Evolutionary conservation across 1,140 invertebrate species (phyloP).

Genomic region (Zaprionus nigranus): DNA sequence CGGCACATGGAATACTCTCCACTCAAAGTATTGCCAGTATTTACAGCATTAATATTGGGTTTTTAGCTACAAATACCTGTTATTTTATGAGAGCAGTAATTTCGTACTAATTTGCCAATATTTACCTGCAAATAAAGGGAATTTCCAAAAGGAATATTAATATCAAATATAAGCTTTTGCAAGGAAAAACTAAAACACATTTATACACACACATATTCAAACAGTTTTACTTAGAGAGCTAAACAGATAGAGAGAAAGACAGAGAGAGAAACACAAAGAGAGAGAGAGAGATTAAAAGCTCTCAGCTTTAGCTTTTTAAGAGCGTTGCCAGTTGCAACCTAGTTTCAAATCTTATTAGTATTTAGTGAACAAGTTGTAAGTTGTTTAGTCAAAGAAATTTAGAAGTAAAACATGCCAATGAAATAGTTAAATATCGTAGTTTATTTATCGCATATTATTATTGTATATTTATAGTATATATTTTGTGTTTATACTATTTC

Average conservation of each 20-base stretch:
- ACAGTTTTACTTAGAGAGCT: conserved; percentile 9
- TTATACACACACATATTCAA: conserved; percentile 50
- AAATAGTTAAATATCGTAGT: conserved; percentile 3
- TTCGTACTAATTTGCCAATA: conserved; percentile 44
- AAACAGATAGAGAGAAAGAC: neutral
- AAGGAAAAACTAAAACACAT: conserved; percentile 49
- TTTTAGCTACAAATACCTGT: conserved; percentile 45
- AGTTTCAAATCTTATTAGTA: conserved; percentile 8
- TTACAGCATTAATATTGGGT: conserved; percentile 1
- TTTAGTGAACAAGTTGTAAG: neutral
- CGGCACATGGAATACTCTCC: neutral
- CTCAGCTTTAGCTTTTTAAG: conserved; percentile 28
- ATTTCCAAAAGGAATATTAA: conserved; percentile 37
- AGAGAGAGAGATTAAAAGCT: conserved; percentile 31
- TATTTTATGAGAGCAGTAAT: conserved; percentile 26
- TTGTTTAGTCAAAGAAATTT: conserved; percentile 14
- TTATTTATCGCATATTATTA: conserved; percentile 10
- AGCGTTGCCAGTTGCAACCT: conserved; percentile 53
- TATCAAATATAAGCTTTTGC: neutral
- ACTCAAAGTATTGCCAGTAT: conserved; percentile 25
- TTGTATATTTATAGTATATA: conserved; percentile 4
- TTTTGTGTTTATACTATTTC: conserved; percentile 13
- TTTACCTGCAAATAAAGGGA: conserved; percentile 72
- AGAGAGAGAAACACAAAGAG: conserved; percentile 21
- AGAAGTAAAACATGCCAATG: conserved; percentile 71